phyloP scores from a whole-genome alignment of 2,888 invertebrate genomes.

The Malthinus flaveolus region DNA sequence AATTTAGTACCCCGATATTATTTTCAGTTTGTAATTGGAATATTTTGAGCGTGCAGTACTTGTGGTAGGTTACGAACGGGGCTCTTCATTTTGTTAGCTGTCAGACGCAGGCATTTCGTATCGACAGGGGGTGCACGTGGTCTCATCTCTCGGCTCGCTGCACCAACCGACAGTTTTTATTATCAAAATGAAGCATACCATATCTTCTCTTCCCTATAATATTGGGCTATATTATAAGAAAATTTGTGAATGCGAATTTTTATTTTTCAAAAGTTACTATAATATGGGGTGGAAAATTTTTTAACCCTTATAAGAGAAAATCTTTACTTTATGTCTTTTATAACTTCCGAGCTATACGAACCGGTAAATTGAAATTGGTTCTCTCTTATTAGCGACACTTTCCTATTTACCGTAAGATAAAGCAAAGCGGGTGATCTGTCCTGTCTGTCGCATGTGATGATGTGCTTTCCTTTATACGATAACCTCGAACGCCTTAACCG shows the following conservation, averaged over 20 bases:
- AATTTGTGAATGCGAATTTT: slow-evolving; percentile 2
- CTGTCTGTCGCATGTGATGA: no score
- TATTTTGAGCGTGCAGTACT: slow-evolving; percentile 37
- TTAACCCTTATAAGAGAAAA: background rate
- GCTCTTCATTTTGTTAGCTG: slow-evolving; percentile 42
- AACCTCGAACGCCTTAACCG: no score
- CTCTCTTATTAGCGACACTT: no score
- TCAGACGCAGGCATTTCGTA: slow-evolving; percentile 38
- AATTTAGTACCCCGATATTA: slow-evolving; percentile 23
- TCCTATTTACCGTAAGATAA: no score
- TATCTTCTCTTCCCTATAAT: background rate
- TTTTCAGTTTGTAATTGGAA: slow-evolving; percentile 34
- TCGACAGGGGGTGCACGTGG: slow-evolving; percentile 37
- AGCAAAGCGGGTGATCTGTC: no score
- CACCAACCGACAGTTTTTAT: slow-evolving; percentile 29
- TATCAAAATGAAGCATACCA: slow-evolving; percentile 27
- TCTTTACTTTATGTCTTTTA: background rate
- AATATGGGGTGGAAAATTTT: slow-evolving; percentile 3
- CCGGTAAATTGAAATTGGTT: slow-evolving; percentile 2
- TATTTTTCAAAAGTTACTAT: background rate
- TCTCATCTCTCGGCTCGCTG: slow-evolving; percentile 29
- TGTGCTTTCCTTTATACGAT: no score
- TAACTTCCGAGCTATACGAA: slow-evolving; percentile 5
- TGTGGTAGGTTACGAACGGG: slow-evolving; percentile 39
- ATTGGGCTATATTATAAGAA: background rate